These are phyloP conservation scores for Lomographa bimaculata DNA, from an alignment of 2,888 invertebrate genomes.

Conservation along the genomic window DNA sequence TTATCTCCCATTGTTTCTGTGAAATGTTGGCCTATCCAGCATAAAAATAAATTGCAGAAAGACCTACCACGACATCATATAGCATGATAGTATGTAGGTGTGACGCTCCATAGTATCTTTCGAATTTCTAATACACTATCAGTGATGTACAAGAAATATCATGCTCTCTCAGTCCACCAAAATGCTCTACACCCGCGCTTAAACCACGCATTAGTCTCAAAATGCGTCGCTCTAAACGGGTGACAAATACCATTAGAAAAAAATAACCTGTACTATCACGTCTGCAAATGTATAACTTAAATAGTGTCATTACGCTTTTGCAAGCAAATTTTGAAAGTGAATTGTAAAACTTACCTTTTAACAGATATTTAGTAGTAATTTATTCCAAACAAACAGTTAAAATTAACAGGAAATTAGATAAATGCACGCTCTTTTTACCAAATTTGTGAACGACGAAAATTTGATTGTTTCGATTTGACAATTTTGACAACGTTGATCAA, in stretches of 20 bases:
- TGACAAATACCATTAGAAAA: neutral
- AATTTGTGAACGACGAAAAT: neutral
- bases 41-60: too few relatives aligned
- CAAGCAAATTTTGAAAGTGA: neutral
- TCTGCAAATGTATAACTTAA: neutral
- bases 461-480: too few relatives aligned
- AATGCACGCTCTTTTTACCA: conserved; percentile 4
- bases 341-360: conserved; percentile 2
- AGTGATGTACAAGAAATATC: too few relatives aligned
- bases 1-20: too few relatives aligned
- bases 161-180: conserved; percentile 3
- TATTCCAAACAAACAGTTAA: neutral
- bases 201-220: conserved; percentile 15
- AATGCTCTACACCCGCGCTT: conserved; percentile 18
- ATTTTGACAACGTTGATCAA: too few relatives aligned
- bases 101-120: too few relatives aligned
- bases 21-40: too few relatives aligned
- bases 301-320: neutral
- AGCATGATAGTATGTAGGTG: too few relatives aligned
- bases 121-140: too few relatives aligned
- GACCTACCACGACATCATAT: too few relatives aligned
- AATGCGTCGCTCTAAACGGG: conserved; percentile 17
- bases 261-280: conserved; percentile 3
- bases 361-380: neutral
- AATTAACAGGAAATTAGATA: conserved; percentile 2